A percentile compares a stretch with the other conserved stretches of the same genome.
Conservation (phyloP, 92 coral and sea anemone species). For the Epizoanthus fatuus region DNA sequence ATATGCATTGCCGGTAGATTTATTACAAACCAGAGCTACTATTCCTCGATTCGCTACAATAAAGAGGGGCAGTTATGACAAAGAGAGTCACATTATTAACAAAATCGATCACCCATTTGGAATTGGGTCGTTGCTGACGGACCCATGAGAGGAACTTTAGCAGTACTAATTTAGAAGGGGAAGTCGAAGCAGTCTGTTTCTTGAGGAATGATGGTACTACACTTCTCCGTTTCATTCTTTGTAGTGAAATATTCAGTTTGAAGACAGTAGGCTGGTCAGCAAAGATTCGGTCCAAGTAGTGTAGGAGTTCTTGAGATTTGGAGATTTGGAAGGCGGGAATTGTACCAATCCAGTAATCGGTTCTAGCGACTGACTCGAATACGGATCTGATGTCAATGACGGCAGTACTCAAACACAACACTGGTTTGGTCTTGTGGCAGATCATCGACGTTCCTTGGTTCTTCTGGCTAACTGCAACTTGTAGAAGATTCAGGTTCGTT, state of each 20-base stretch:
- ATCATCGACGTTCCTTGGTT: neutral
- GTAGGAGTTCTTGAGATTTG: conserved; percentile 39
- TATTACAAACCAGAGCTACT: conserved; percentile 12
- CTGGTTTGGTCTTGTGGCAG: conserved; percentile 23
- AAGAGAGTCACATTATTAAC: conserved; percentile 43
- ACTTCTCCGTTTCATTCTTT: conserved; percentile 63
- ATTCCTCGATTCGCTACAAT: conserved; percentile 5
- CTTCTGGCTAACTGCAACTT: conserved; percentile 47
- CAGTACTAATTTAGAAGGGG: conserved; percentile 9
- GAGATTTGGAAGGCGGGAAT: conserved; percentile 40
- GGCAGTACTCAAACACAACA: conserved; percentile 23
- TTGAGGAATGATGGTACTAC: conserved; percentile 49
- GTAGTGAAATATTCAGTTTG: conserved; percentile 14
- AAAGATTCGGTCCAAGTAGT: conserved; percentile 28
- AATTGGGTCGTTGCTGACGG: conserved; percentile 48
- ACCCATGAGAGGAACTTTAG: conserved; percentile 39
- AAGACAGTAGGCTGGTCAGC: neutral
- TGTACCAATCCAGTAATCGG: conserved; percentile 67
- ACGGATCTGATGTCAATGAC: conserved; percentile 64
- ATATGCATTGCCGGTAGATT: neutral
- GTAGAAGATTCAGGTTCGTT: neutral
- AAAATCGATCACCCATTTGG: conserved; percentile 39
- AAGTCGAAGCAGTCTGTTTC: conserved; percentile 34
- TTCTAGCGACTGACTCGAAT: conserved; percentile 48
- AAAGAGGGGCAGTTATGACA: conserved; percentile 26